Percentiles rank a stretch among this genome's conserved stretches.
Evolutionary conservation across 2,113 vertebrate genomes (phyloP).

Genomic region (Periophthalmus modestus): DNA sequence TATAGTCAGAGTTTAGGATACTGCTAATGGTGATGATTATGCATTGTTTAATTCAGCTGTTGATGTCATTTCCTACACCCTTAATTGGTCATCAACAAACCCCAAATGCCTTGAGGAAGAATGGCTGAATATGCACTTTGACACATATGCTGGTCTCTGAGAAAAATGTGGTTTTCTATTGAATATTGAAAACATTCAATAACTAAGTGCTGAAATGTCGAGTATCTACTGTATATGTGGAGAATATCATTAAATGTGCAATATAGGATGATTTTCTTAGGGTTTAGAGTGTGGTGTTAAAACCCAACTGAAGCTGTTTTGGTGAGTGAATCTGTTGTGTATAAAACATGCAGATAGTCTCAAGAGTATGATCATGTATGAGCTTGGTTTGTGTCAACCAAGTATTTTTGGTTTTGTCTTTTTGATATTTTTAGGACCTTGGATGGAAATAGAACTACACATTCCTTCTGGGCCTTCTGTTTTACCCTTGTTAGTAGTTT

Average conservation of each 20-base stretch:
- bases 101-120: constrained; percentile 32
- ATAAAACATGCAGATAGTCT: too few relatives aligned
- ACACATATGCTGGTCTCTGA: background rate
- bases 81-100: constrained; percentile 59
- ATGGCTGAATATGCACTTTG: constrained; percentile 38
- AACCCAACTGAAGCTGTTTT: background rate
- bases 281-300: background rate
- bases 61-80: constrained; percentile 67
- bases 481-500: background rate
- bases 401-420: background rate
- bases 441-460: background rate
- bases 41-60: constrained; percentile 60
- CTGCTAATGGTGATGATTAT: constrained; percentile 11
- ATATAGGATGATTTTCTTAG: background rate
- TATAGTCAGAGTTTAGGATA: background rate
- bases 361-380: background rate
- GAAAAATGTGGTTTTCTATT: background rate
- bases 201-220: background rate
- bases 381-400: background rate
- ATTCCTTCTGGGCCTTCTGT: background rate
- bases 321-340: background rate
- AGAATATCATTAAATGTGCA: background rate
- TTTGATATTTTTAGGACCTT: background rate
- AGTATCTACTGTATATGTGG: background rate
- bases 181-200: background rate